Evolutionary conservation across 2,888 invertebrate genomes (phyloP).

Genomic region (Leucozona laternaria): DNA sequence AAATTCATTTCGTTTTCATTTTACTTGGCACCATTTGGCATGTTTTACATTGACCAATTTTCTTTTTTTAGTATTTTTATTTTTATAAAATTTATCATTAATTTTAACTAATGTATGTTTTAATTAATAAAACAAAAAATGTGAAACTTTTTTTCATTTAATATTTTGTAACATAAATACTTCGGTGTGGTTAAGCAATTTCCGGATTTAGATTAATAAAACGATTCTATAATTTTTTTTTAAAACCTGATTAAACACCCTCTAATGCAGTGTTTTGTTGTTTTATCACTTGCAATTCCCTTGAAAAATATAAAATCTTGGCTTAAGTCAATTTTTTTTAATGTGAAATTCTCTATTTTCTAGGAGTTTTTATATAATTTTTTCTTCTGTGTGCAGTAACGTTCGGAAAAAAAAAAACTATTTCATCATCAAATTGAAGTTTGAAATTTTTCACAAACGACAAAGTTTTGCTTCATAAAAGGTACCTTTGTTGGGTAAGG

Average conservation of each 20-base stretch:
- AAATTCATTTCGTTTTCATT: slow-evolving; percentile 73
- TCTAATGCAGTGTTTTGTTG: no score
- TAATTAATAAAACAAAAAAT: neutral
- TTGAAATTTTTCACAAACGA: no score
- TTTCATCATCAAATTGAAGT: no score
- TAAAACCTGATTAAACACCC: no score
- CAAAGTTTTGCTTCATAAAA: no score
- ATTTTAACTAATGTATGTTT: neutral
- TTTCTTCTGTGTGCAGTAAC: neutral
- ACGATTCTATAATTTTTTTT: no score
- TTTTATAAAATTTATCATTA: slow-evolving; percentile 2
- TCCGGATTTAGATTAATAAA: neutral
- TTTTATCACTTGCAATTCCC: no score
- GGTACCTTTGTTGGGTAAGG: no score
- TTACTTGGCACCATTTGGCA: slow-evolving; percentile 75
- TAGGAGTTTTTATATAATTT: neutral
- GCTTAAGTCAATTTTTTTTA: no score
- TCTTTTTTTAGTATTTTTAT: slow-evolving; percentile 12
- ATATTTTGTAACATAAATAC: neutral
- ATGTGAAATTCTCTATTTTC: no score
- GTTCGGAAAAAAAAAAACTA: no score
- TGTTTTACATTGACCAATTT: slow-evolving; percentile 69
- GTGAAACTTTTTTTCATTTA: neutral
- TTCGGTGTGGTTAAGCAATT: neutral
- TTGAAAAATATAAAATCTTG: no score